These are phyloP conservation scores for Betta splendens DNA, from an alignment of 2,797 vertebrate species.

Conservation along the genomic window DNA sequence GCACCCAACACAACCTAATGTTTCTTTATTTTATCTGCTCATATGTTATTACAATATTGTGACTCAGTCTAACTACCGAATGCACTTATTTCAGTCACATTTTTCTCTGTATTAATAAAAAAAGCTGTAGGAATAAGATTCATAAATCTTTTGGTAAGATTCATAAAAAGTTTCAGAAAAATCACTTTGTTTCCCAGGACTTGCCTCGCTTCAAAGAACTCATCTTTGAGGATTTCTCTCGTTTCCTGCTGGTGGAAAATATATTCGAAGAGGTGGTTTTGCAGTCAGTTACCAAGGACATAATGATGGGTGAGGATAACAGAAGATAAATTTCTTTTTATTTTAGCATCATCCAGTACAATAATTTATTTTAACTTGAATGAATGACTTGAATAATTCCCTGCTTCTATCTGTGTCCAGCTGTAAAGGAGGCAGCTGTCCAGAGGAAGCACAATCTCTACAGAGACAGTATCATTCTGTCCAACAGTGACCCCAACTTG, in stretches of 20 bases:
- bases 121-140: no score
- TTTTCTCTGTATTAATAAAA: no score
- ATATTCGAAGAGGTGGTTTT: conserved; percentile 94
- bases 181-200: conserved; percentile 77
- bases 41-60: not conserved
- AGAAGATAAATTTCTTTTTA: no score
- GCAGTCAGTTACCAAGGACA: conserved; percentile 95
- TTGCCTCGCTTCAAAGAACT: conserved; percentile 91
- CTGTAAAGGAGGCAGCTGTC: conserved; percentile 95
- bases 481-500: conserved; percentile 94
- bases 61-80: not conserved
- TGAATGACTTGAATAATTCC: not conserved
- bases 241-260: conserved; percentile 94
- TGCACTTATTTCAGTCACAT: no score
- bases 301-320: conserved; percentile 89
- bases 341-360: no score
- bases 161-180: no score
- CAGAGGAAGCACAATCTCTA: conserved; percentile 96
- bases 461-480: conserved; percentile 94
- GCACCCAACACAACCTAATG: not conserved
- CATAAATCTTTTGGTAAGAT: no score
- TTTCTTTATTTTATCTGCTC: not conserved
- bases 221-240: conserved; percentile 96
- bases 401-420: conserved; percentile 66
- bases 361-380: no score